Base-by-base conservation (phyloP, 1,140 invertebrate genomes). In the Druon quercuslanigerum region DNA sequence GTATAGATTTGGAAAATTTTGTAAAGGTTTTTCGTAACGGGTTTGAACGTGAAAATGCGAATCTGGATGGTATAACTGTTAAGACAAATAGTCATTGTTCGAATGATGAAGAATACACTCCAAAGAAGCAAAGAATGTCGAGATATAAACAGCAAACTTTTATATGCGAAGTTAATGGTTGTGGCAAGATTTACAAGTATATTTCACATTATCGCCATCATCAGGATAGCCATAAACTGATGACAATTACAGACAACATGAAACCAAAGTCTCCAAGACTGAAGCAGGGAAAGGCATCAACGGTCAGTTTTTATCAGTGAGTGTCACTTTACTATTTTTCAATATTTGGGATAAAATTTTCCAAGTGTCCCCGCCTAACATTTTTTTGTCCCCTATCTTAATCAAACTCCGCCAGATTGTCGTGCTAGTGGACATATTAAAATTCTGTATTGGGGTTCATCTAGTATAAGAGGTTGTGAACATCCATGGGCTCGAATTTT, bases 121-220 rank as follows among this genome's bases (percentile, higher is more conserved):
- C 90, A 46, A 91, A 91, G 71, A 91, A 91, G 56, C 90, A 91
- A 71, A 86, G 90, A 66, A 91, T 91, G 88, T 91, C 90, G 50
- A 86, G 90, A 75, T 88, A 88, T 46, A 90, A 91, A 76, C 88
- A 90, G 71, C 89, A 91, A 78, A 85, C 86, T 17, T 90, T 90
- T 71, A 90, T 89, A 74, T 91, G 90, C 78, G 87, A 89, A 1
- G 52, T 90, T 14, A 87, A 83, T 60, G 90, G 90, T 75, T 91
- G 90, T 79, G 90, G 89, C 1, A 91, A 91, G 79, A 90, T 88
- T 76, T 91, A 91, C 78, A 91, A 90, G 87, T 91, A 91, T 85
- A 90, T 91, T 89, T 90, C 90, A 51, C 89, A 90, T 79, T 91
- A 90, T 84, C 87, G 90, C 75, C 89, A 91, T 86, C 90, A 91